Conservation (phyloP, 2,888 invertebrate genomes). For the Cenopis cana region DNA sequence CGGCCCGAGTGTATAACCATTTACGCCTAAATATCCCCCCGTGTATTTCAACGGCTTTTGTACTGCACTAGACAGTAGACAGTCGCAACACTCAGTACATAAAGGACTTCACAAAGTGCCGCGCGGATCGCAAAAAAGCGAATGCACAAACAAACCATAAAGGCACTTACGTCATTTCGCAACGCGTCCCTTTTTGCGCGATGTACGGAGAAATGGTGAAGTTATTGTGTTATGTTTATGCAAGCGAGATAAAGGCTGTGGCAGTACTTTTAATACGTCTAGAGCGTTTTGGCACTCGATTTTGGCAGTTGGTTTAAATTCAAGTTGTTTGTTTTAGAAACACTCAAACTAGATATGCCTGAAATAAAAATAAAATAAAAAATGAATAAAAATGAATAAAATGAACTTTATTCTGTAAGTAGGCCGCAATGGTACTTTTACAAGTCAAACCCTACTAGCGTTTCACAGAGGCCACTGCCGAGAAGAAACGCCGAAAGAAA, state of each 20-base stretch:
- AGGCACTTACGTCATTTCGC: neutral
- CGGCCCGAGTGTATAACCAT: no score
- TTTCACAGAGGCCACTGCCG: no score
- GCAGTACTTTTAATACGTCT: neutral
- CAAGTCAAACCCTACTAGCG: no score
- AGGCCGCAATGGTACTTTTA: no score
- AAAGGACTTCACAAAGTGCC: constrained; percentile 6
- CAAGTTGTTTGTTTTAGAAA: neutral
- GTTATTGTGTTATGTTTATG: constrained; percentile 16
- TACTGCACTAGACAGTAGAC: constrained; percentile 5
- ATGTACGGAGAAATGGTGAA: constrained; percentile 12
- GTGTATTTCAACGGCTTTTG: constrained; percentile 7
- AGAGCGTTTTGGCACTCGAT: neutral
- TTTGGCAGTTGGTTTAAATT: neutral
- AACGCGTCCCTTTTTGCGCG: neutral
- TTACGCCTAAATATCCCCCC: neutral
- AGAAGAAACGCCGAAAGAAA: no score
- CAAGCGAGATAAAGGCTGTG: neutral
- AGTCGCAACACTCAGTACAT: constrained; percentile 15
- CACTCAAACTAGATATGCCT: no score
- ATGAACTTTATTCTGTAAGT: no score
- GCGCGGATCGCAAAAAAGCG: neutral
- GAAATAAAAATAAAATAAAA: no score
- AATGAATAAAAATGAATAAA: no score
- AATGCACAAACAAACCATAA: neutral